A percentile compares a stretch with the other conserved stretches of the same genome.
These are phyloP conservation scores for Diadophis punctatus DNA, from an alignment of 2,113 vertebrate species.

Conservation along the genomic window DNA sequence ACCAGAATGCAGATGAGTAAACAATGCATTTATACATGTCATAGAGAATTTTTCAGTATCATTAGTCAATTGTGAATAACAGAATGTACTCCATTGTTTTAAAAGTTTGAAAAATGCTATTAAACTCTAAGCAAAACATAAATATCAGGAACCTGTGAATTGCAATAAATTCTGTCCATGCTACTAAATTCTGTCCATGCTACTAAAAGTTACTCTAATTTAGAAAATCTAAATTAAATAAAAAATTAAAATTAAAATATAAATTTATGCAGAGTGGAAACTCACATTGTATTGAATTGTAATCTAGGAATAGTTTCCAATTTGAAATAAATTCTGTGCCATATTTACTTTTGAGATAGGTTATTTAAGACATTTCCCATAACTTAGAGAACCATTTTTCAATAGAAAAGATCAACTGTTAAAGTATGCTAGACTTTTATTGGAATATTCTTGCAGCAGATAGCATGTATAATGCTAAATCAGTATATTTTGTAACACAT, in stretches of 20 bases:
- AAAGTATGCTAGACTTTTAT: background rate
- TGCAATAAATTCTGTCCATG: background rate
- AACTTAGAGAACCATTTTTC: background rate
- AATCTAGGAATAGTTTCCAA: background rate
- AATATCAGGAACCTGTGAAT: background rate
- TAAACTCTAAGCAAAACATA: background rate
- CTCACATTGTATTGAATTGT: background rate
- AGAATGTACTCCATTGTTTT: background rate
- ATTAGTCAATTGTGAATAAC: background rate
- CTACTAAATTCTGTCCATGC: background rate
- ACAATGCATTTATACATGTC: background rate
- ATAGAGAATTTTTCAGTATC: background rate
- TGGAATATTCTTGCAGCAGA: background rate
- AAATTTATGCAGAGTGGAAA: background rate
- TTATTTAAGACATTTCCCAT: background rate
- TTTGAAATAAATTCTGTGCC: background rate
- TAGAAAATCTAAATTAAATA: background rate
- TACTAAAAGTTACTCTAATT: background rate
- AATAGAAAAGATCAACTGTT: background rate
- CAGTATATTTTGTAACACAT: background rate
- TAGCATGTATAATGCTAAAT: background rate
- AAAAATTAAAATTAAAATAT: background rate
- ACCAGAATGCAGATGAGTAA: background rate
- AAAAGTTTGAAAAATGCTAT: background rate
- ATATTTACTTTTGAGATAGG: background rate